Percentiles rank a stretch among this genome's conserved stretches.
Conservation (phyloP, 2,888 invertebrate species). For the Luperina nickerlii region DNA sequence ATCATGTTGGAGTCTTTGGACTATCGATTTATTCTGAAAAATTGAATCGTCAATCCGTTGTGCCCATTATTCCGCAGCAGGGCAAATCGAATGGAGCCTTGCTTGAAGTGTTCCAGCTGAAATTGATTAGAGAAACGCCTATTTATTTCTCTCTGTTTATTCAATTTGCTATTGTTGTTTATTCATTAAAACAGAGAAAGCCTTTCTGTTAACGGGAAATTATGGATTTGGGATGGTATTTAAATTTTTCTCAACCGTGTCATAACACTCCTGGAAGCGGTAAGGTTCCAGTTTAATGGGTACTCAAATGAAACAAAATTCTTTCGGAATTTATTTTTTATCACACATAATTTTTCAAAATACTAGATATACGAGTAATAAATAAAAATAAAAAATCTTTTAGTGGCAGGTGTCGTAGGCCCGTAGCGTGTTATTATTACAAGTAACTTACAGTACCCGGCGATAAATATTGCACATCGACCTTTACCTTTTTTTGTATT, state of each 20-base stretch:
- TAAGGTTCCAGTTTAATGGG: not conserved
- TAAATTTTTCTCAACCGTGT: not conserved
- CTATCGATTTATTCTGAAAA: not conserved
- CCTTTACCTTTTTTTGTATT: too few relatives aligned
- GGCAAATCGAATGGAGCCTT: not conserved
- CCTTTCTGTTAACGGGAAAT: not conserved
- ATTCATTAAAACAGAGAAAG: not conserved
- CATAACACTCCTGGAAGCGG: not conserved
- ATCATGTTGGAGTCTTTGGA: not conserved
- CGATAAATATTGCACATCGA: too few relatives aligned
- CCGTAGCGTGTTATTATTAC: too few relatives aligned
- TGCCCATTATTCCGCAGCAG: not conserved
- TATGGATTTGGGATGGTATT: not conserved
- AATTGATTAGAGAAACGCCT: not conserved
- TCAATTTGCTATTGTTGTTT: too few relatives aligned
- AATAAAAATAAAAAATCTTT: not conserved
- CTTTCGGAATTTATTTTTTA: not conserved
- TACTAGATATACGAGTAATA: not conserved
- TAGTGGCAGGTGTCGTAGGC: too few relatives aligned
- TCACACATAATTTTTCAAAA: not conserved
- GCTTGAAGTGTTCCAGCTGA: not conserved
- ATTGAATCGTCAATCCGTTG: not conserved
- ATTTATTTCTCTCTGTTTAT: not conserved
- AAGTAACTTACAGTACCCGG: too few relatives aligned
- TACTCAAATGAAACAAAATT: not conserved